Evolutionary conservation across 2,113 vertebrate species (phyloP).

Genomic region (Eonycteris spelaea): DNA sequence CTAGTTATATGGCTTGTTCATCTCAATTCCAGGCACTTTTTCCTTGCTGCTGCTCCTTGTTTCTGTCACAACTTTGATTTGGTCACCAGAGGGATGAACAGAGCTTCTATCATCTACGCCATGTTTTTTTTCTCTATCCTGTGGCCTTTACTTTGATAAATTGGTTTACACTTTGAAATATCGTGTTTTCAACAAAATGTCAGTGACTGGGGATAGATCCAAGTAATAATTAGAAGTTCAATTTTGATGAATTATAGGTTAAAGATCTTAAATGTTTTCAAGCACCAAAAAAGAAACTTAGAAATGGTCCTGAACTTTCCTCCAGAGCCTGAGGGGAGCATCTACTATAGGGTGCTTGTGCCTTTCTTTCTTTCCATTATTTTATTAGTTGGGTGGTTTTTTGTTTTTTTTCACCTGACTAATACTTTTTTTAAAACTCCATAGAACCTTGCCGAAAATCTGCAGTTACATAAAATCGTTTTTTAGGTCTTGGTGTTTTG

Average conservation of each 20-base stretch:
- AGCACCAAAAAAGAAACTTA: background rate
- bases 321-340: background rate
- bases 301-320: background rate
- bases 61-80: too few relatives aligned
- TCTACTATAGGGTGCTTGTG: background rate
- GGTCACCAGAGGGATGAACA: too few relatives aligned
- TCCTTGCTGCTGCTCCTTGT: too few relatives aligned
- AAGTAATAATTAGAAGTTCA: slow-evolving; percentile 28
- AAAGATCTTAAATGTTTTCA: background rate
- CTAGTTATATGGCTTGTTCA: too few relatives aligned
- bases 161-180: slow-evolving; percentile 43
- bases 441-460: background rate
- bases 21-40: too few relatives aligned
- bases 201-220: slow-evolving; percentile 5
- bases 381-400: background rate
- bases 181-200: slow-evolving; percentile 42
- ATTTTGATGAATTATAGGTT: slow-evolving; percentile 26
- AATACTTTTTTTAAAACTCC: background rate
- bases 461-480: background rate
- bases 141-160: slow-evolving; percentile 27
- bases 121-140: too few relatives aligned
- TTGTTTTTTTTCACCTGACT: background rate
- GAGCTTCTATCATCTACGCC: too few relatives aligned
- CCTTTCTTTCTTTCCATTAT: background rate
- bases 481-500: background rate